Evolutionary conservation across 2,797 vertebrate species (phyloP), one percentile per base, ranked within the genome.

Genomic region (Botia almorhae): DNA sequence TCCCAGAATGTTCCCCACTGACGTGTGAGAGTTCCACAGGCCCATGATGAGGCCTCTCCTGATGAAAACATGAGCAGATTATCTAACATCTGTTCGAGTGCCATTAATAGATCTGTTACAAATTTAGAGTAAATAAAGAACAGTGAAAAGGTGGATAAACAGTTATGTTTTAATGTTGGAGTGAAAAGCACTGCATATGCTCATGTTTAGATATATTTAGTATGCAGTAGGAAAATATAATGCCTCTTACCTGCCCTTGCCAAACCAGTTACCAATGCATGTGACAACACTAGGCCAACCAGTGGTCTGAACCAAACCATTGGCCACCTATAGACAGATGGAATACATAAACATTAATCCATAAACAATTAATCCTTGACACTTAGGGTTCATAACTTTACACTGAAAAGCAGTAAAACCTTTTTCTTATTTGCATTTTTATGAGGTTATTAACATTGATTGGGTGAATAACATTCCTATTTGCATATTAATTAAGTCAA

Each of bases 1-100:
- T 26, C 97, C 97, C 56, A 98, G 80, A 77, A 99, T 99, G 93
- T 99, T 99, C 21, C 97, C 97, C 0, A 99, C 96, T 0, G 97
- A 98, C 0, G 97, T 99, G 89, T 99, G 97, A 0, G 97, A 99
- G 90, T 98, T 99, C 97, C 97, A 99, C 88, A 99, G 85, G 0
- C 97, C 97, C 97, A 99, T 99, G 90, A 99, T 96, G 77, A 99
- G 90, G 5, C 97, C 97, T 46, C 97, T 93, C 86, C 97, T 99
- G 90, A 69, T 0, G 21, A 70, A 43, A 72, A 63, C 26, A 51
- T 19, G 8, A 33, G 71, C 46, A 71, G 6, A 53, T 26, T 50
- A 61, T 13, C 29, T 5, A 63, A 29, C n/a, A 21, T 61, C n/a
- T 16, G 3, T 16, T 33, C n/a, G 4, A 3, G 43, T 61, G 43